Conservation (phyloP, 1,140 invertebrate species). For the Drosophila melanica region DNA sequence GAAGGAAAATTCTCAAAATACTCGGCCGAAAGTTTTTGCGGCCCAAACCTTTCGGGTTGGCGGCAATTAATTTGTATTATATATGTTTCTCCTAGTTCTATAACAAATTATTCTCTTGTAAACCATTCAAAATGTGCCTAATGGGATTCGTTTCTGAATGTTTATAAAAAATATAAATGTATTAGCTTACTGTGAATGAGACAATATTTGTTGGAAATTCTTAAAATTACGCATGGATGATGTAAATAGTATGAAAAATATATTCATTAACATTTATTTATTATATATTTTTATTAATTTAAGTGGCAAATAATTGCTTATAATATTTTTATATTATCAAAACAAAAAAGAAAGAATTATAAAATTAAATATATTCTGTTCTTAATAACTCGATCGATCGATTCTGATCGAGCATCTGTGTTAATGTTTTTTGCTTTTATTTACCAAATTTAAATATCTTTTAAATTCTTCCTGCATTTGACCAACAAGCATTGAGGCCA, state of each 20-base stretch:
- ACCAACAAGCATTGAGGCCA: neutral
- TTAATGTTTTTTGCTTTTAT: too few relatives aligned
- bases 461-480: neutral
- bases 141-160: constrained; percentile 14
- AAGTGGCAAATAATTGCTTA: neutral
- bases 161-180: neutral
- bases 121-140: constrained; percentile 37
- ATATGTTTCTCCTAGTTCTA: constrained; percentile 64
- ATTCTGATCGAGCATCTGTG: too few relatives aligned
- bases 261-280: neutral
- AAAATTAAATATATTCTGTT: too few relatives aligned
- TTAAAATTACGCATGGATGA: too few relatives aligned
- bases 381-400: too few relatives aligned
- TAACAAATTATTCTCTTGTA: constrained; percentile 36
- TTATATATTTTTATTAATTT: neutral
- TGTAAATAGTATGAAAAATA: too few relatives aligned
- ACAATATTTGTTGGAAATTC: neutral
- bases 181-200: neutral
- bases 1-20: constrained; percentile 20
- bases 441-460: neutral
- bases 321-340: too few relatives aligned
- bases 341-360: too few relatives aligned
- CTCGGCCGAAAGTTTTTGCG: constrained; percentile 24
- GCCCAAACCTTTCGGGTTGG: constrained; percentile 66
- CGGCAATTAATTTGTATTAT: constrained; percentile 82